A percentile compares a stretch with the other conserved stretches of the same genome.
Evolutionary conservation across 35 echinoderm and acorn worm genomes (phyloP).

Genomic region (Ophioderma brevispina): DNA sequence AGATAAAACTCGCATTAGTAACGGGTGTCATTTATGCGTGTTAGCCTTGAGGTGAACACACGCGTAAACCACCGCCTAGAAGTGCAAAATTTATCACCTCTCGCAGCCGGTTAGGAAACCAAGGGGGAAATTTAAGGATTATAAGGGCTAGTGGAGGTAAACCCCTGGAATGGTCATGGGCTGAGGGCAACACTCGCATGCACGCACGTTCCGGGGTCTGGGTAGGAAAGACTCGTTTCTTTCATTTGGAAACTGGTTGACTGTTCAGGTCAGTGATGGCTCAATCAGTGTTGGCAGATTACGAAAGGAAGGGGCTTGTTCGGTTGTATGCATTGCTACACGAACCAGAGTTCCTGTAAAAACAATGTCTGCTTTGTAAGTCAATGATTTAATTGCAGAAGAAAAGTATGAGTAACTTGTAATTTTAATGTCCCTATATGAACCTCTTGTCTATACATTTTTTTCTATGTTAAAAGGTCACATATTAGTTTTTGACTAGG

Average conservation of each 20-base stretch:
- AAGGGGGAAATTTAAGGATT: neutral
- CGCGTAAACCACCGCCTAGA: neutral
- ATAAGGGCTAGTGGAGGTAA: neutral
- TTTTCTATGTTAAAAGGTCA: too few species aligned
- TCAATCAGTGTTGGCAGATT: neutral
- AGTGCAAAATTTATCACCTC: conserved; percentile 5
- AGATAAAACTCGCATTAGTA: too few species aligned
- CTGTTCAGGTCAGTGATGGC: neutral
- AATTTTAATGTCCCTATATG: too few species aligned
- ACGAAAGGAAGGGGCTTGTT: neutral
- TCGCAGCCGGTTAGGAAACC: neutral
- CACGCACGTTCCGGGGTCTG: neutral
- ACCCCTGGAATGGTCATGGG: neutral
- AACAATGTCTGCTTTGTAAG: neutral
- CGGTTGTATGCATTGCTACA: neutral
- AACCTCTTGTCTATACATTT: too few species aligned
- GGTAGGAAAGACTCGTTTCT: neutral
- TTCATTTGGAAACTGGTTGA: neutral
- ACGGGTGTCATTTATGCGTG: too few species aligned
- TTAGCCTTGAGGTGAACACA: neutral
- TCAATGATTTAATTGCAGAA: neutral
- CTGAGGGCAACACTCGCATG: neutral
- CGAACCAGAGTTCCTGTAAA: neutral
- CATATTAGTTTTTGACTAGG: too few species aligned
- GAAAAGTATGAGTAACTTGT: too few species aligned